These are phyloP conservation scores for Struthio camelus DNA, from an alignment of 2,113 vertebrate genomes.

Conservation along the genomic window DNA sequence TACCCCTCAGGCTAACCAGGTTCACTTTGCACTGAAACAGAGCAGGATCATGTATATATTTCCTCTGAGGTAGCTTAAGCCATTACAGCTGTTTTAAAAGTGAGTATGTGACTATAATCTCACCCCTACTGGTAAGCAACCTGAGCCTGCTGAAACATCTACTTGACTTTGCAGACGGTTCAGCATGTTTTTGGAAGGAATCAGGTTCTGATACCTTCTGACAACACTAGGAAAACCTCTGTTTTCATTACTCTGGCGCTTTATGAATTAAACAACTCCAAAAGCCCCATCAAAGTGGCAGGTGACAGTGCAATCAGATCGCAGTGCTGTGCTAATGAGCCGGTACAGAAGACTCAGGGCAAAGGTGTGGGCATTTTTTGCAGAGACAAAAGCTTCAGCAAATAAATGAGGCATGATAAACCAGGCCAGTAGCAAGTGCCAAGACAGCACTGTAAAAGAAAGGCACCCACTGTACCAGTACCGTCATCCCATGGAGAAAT, in stretches of 20 bases:
- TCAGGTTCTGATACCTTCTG: background rate
- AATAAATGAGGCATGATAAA: background rate
- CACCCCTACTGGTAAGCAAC: background rate
- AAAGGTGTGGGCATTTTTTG: background rate
- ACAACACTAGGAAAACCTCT: background rate
- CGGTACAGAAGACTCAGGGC: background rate
- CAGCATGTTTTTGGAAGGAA: background rate
- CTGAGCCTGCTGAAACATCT: background rate
- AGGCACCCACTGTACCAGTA: background rate
- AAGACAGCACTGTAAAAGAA: background rate
- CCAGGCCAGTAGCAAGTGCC: background rate
- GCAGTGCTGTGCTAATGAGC: background rate
- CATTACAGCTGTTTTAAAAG: background rate
- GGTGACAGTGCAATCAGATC: background rate
- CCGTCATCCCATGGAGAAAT: background rate
- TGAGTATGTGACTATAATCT: background rate
- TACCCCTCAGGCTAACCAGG: fast-evolving
- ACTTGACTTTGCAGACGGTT: background rate
- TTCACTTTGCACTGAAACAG: background rate
- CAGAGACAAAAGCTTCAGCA: background rate
- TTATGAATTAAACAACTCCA: background rate
- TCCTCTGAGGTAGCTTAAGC: background rate
- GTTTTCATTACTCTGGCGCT: background rate
- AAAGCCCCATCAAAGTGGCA: background rate
- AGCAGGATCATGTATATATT: background rate